A percentile compares a stretch with the other conserved stretches of the same genome.
phyloP scores from a whole-genome alignment of 2,797 vertebrate species.

The Characodon lateralis region DNA sequence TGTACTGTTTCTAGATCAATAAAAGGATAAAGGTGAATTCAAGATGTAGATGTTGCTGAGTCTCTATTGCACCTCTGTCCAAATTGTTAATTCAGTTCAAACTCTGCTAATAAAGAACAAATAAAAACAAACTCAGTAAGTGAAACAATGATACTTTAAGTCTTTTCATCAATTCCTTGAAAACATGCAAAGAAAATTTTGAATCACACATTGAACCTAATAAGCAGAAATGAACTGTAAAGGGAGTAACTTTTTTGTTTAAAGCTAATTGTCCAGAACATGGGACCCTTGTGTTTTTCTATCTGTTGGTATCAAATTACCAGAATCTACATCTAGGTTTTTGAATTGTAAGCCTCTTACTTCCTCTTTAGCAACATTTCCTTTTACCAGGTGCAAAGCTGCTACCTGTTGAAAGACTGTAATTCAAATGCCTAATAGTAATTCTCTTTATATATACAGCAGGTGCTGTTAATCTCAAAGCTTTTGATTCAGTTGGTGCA shows the following conservation, averaged over 20 bases:
- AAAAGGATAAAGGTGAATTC: no score
- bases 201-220: background rate
- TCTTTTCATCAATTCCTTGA: background rate
- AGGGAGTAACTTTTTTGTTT: background rate
- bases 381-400: background rate
- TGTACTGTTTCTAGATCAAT: no score
- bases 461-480: conserved; percentile 14
- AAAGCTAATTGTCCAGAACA: background rate
- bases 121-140: background rate
- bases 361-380: background rate
- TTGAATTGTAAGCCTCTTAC: background rate
- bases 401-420: conserved; percentile 3
- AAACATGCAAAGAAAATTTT: background rate
- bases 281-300: background rate
- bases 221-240: background rate
- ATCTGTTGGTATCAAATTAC: background rate
- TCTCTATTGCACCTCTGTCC: background rate
- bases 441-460: conserved; percentile 10
- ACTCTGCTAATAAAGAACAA: background rate
- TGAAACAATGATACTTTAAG: background rate
- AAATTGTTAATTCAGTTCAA: background rate
- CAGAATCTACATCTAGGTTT: background rate
- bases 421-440: conserved; percentile 14
- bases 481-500: conserved; percentile 34
- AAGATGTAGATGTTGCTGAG: no score